Conservation (phyloP, 2,888 invertebrate genomes). For the Rhogogaster chlorosoma region DNA sequence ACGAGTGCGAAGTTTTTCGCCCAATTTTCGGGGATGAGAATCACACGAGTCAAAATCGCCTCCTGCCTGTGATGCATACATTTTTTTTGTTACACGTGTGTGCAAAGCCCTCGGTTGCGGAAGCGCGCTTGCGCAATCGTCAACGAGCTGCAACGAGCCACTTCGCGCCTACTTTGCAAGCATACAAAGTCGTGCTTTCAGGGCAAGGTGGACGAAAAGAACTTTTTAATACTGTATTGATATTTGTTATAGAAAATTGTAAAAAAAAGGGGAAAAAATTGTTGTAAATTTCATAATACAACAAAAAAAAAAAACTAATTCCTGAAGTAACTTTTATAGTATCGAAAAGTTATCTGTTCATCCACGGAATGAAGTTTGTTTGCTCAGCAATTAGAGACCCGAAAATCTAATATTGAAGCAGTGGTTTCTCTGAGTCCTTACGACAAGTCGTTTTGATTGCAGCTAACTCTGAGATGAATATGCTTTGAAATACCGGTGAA, state of each 20-base stretch:
- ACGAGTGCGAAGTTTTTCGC: too few relatives aligned
- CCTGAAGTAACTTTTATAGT: background rate
- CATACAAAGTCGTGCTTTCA: too few relatives aligned
- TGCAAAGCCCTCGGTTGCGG: too few relatives aligned
- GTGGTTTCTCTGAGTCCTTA: background rate
- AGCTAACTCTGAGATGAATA: background rate
- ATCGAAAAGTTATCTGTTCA: background rate
- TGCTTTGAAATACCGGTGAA: background rate
- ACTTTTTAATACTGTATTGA: too few relatives aligned
- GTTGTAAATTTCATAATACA: background rate
- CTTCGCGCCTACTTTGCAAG: too few relatives aligned
- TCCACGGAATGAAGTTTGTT: background rate
- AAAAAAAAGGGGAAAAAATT: background rate
- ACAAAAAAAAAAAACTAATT: background rate
- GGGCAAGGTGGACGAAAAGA: too few relatives aligned
- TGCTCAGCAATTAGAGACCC: background rate
- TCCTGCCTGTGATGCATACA: too few relatives aligned
- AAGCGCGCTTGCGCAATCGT: too few relatives aligned
- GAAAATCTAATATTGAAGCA: background rate
- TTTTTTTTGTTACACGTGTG: too few relatives aligned
- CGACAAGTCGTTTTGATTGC: background rate
- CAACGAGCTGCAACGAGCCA: too few relatives aligned
- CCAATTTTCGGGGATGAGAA: too few relatives aligned
- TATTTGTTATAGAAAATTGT: background rate
- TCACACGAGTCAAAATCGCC: too few relatives aligned